Percentiles rank a stretch among this genome's conserved stretches.
Conservation (phyloP, 2,797 vertebrate genomes). For the Hyperoplus immaculatus region DNA sequence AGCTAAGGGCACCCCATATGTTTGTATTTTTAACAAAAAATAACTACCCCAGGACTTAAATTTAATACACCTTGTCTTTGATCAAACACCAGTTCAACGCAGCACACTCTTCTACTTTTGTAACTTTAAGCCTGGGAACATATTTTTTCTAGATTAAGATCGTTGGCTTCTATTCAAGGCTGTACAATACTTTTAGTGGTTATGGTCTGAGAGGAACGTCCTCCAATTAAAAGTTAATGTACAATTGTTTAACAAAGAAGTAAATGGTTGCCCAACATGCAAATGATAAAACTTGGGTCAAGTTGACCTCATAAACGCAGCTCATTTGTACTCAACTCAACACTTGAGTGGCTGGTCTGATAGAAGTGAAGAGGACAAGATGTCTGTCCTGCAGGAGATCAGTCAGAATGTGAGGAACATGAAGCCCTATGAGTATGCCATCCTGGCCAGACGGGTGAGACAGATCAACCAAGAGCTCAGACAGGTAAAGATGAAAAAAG, state of each 20-base stretch:
- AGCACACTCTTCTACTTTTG: neutral
- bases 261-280: neutral
- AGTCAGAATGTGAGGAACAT: constrained; percentile 37
- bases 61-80: no score
- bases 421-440: constrained; percentile 7
- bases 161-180: neutral
- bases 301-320: neutral
- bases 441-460: constrained; percentile 31
- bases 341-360: neutral
- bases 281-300: neutral
- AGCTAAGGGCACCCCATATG: no score
- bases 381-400: constrained; percentile 59
- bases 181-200: neutral
- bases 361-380: constrained; percentile 17
- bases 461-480: constrained; percentile 72
- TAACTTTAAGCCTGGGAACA: neutral
- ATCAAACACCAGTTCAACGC: neutral
- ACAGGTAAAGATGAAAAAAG: constrained; percentile 61
- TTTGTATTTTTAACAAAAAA: no score
- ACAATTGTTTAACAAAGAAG: neutral
- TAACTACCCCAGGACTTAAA: no score
- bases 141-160: neutral
- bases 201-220: neutral
- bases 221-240: constrained; percentile 21
- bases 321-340: neutral